phyloP scores from a whole-genome alignment of 2,797 vertebrate species.

The Pachyuromys duprasi region DNA sequence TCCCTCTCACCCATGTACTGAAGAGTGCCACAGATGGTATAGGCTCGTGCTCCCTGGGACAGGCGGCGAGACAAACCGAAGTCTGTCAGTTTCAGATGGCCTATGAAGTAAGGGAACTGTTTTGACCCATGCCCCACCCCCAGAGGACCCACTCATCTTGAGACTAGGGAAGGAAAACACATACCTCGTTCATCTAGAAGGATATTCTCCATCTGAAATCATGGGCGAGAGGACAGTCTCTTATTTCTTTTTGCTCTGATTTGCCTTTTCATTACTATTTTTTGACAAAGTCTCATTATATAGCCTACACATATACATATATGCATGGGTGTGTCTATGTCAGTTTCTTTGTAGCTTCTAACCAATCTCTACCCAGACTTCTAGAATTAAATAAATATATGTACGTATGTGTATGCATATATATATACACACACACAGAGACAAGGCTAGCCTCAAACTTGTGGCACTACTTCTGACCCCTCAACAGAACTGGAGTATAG shows the following conservation, averaged over 20 bases:
- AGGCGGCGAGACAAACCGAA: conserved; percentile 93
- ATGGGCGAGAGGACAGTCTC: conserved; percentile 12
- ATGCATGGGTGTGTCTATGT: too few species aligned
- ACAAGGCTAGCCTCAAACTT: neutral
- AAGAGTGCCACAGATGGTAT: conserved; percentile 95
- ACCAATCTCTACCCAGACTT: too few species aligned
- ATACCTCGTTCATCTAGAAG: conserved; percentile 94
- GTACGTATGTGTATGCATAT: too few species aligned
- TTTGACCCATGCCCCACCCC: neutral
- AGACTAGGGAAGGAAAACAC: neutral
- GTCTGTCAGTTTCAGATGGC: conserved; percentile 94
- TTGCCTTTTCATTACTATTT: neutral
- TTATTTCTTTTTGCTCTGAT: neutral
- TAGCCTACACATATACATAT: neutral
- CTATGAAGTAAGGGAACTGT: conserved; percentile 83
- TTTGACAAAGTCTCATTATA: neutral
- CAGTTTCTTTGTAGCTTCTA: too few species aligned
- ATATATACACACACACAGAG: too few species aligned
- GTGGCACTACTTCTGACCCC: neutral
- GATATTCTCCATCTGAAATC: conserved; percentile 95
- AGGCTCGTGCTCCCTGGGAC: conserved; percentile 89
- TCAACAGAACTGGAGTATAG: neutral
- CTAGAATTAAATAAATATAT: too few species aligned
- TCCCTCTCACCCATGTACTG: conserved; percentile 95
- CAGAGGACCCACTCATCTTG: neutral